Conservation (phyloP, 1,140 invertebrate genomes). For the Mizuhopecten yessoensis region DNA sequence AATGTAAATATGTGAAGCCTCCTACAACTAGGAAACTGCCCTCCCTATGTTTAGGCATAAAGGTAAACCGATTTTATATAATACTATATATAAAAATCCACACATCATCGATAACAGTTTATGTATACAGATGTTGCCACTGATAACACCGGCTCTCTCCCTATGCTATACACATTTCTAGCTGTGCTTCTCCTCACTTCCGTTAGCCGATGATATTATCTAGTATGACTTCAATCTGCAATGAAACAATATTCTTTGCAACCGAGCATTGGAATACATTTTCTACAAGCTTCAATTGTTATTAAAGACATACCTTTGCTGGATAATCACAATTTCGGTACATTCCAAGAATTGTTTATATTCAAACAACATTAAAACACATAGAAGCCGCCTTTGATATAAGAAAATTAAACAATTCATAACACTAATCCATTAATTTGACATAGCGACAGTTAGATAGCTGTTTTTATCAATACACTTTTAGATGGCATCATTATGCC, state of each 20-base stretch:
- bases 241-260: background rate
- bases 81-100: background rate
- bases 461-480: background rate
- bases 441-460: background rate
- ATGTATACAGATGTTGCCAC: background rate
- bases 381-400: background rate
- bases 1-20: background rate
- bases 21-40: background rate
- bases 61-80: background rate
- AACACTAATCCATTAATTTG: background rate
- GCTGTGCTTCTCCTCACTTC: background rate
- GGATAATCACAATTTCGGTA: background rate
- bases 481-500: background rate
- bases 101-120: background rate
- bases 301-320: background rate
- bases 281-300: conserved; percentile 11
- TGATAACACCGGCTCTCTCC: background rate
- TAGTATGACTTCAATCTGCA: conserved; percentile 3
- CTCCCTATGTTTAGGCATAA: background rate
- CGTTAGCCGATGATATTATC: background rate
- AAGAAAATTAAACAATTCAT: background rate
- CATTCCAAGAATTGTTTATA: background rate
- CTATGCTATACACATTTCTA: background rate
- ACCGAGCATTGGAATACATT: conserved; percentile 17
- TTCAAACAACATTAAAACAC: background rate